Evolutionary conservation across 2,888 invertebrate species (phyloP).

Genomic region (Dynastes tityus): DNA sequence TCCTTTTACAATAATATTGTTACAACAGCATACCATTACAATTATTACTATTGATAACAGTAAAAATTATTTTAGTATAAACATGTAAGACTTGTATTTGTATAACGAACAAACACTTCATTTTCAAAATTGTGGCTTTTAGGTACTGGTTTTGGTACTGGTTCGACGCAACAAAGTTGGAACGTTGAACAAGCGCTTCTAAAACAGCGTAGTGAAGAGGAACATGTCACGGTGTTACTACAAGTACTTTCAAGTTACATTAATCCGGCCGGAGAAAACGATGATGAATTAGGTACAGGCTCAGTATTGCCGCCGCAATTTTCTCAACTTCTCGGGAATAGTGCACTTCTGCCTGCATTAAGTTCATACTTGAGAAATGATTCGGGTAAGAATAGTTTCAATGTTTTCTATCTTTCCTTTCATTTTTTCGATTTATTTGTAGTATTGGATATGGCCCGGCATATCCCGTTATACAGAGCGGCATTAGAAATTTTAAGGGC

Average conservation of each 20-base stretch:
- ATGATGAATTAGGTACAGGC: conserved; percentile 68
- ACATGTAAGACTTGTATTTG: no score
- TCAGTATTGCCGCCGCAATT: conserved; percentile 79
- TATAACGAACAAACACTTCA: no score
- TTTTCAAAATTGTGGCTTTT: conserved; percentile 49
- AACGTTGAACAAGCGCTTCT: conserved; percentile 95
- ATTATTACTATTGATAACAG: no score
- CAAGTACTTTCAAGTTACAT: conserved; percentile 91
- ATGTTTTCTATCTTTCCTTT: neutral
- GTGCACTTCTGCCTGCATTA: conserved; percentile 89
- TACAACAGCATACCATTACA: no score
- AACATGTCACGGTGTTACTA: conserved; percentile 85
- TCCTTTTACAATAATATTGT: no score
- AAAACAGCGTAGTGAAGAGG: conserved; percentile 92
- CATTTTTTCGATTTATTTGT: conserved; percentile 45
- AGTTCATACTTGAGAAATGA: conserved; percentile 95
- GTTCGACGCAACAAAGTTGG: conserved; percentile 96
- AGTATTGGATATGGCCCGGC: conserved; percentile 97
- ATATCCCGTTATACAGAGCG: conserved; percentile 93
- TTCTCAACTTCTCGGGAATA: conserved; percentile 83
- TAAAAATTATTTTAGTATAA: no score
- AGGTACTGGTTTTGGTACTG: conserved; percentile 94
- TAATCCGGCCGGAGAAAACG: conserved; percentile 79
- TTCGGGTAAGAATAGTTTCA: conserved; percentile 75
- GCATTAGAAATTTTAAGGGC: conserved; percentile 88